Evolutionary conservation across 1,140 invertebrate species (phyloP).

Genomic region (Mizuhopecten yessoensis): DNA sequence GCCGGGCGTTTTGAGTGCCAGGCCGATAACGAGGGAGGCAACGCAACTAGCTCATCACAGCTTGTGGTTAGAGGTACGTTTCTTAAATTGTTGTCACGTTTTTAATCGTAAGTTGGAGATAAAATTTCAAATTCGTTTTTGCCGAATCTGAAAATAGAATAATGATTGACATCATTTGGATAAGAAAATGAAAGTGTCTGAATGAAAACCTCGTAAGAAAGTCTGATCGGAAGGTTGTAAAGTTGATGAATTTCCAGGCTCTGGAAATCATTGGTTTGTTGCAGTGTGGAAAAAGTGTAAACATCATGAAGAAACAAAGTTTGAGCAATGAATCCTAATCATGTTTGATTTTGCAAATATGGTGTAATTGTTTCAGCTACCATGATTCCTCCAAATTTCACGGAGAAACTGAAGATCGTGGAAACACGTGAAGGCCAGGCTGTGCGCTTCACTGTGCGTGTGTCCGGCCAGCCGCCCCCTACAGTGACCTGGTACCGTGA

Average conservation of each 20-base stretch:
- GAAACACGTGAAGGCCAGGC: conserved; percentile 82
- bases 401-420: conserved; percentile 81
- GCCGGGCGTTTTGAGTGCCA: conserved; percentile 95
- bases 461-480: conserved; percentile 84
- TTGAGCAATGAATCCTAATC: too few relatives aligned
- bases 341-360: too few relatives aligned
- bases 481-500: conserved; percentile 84
- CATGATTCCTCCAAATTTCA: conserved; percentile 84
- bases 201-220: too few relatives aligned
- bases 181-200: too few relatives aligned
- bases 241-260: too few relatives aligned
- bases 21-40: conserved; percentile 93
- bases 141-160: too few relatives aligned
- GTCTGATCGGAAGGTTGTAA: too few relatives aligned
- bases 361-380: conserved; percentile 83
- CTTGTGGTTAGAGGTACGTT: conserved; percentile 85
- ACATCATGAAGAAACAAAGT: too few relatives aligned
- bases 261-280: too few relatives aligned
- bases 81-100: background rate
- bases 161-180: too few relatives aligned
- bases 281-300: too few relatives aligned
- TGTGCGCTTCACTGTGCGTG: conserved; percentile 83
- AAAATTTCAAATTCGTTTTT: too few relatives aligned
- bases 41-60: conserved; percentile 86
- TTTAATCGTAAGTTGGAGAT: background rate